Evolutionary conservation across 2,797 vertebrate species (phyloP), one percentile per base, ranked within the genome.

Genomic region (Choloepus didactylus): DNA sequence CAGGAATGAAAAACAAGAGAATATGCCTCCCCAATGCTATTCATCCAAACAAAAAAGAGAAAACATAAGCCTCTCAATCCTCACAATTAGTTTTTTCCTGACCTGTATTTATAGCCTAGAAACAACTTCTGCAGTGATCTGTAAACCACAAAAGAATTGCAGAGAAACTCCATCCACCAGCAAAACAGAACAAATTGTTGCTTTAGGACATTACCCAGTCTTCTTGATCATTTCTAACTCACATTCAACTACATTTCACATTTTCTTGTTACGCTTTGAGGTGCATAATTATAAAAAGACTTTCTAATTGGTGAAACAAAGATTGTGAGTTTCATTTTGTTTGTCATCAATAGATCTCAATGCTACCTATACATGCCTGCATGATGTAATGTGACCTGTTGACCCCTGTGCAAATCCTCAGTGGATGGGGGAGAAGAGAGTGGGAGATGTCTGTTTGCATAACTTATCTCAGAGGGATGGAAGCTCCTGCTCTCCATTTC

Each of bases 51-150:
- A 91, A 69, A 66, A 66, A n/a, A 23, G 1, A n/a, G 9, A 54
- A 87, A 89, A 54, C 1, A 59, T 1, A 18, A 91, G 9, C 15
- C 29, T 89, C 84, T 73, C 29, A 88, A 86, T 64, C 41, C 29
- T 94, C 18, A 70, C 46, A 77, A 79, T 35, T 92, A 75, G 89
- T 49, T 94, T 92, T 91, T 86, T 90, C 84, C 46, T 96, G 75
- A 95, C 94, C 91, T 88, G 72, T 56, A 18, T 80, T 88, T 87
- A 54, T 6, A 86, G 29, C 29, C 46, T 29, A 27, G 89, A 95
- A 96, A 97, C 62, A 66, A 96, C 93, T 82, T 81, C 10, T 77
- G 72, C 29, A 9, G 59, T 82, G 46, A 91, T 69, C 35, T 51
- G 77, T 79, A 95, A 95, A 75, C 12, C 82, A 95, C 29, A 92